Conservation (phyloP, 2,113 vertebrate genomes). For the Pipa parva region DNA sequence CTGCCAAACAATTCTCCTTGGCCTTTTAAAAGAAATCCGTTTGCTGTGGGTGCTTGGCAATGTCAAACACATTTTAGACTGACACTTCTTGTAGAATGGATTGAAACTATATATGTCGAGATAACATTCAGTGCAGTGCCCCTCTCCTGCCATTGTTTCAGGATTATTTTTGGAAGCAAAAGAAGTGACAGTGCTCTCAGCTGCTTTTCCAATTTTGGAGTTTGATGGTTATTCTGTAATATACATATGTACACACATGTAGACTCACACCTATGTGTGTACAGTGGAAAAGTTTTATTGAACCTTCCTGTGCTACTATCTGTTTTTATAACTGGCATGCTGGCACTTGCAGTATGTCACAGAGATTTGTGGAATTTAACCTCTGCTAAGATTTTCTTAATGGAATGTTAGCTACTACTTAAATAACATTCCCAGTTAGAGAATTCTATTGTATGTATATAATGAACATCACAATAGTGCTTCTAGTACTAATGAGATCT, state of each 20-base stretch:
- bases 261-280: conserved; percentile 32
- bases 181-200: conserved; percentile 79
- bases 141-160: conserved; percentile 71
- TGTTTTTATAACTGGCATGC: no score
- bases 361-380: no score
- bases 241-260: conserved; percentile 16
- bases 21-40: conserved; percentile 46
- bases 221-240: conserved; percentile 62
- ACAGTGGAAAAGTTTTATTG: no score
- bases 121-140: conserved; percentile 87
- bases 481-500: not conserved
- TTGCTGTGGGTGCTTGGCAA: conserved; percentile 50
- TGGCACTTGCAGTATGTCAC: no score
- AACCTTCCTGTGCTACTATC: no score
- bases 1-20: conserved; percentile 43
- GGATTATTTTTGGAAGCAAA: conserved; percentile 87
- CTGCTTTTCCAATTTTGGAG: conserved; percentile 86
- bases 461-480: no score
- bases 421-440: no score
- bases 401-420: no score
- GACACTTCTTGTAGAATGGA: conserved; percentile 80
- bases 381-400: no score
- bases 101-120: conserved; percentile 82
- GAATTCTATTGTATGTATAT: no score
- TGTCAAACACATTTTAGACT: conserved; percentile 69